These are phyloP conservation scores for Tetramorium alpestre DNA, from an alignment of 1,140 invertebrate genomes.

Conservation along the genomic window DNA sequence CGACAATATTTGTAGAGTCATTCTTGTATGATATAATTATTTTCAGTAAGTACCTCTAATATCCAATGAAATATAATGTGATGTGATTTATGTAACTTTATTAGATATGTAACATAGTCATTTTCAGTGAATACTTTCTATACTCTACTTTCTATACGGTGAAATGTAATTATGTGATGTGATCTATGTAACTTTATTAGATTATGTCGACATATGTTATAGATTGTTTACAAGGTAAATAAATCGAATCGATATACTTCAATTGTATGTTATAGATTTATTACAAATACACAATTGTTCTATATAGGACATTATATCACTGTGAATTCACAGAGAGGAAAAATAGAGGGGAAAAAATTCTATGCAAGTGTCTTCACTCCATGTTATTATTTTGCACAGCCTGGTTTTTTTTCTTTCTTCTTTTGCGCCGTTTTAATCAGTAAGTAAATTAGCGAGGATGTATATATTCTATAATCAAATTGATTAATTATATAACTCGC, in stretches of 20 bases:
- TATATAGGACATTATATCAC: slow-evolving; percentile 64
- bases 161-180: slow-evolving; percentile 11
- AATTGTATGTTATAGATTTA: slow-evolving; percentile 76
- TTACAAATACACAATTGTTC: slow-evolving; percentile 83
- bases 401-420: slow-evolving; percentile 26
- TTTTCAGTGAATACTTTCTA: slow-evolving; percentile 2
- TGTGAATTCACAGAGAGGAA: too few species aligned
- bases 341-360: not conserved
- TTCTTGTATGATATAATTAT: not conserved
- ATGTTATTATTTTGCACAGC: slow-evolving; percentile 37
- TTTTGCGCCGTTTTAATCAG: slow-evolving; percentile 11
- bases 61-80: not conserved
- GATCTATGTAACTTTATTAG: slow-evolving; percentile 19
- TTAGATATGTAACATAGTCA: slow-evolving; percentile 2
- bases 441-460: slow-evolving; percentile 18
- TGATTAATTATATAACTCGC: not conserved
- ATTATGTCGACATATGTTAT: slow-evolving; percentile 19
- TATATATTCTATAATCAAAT: slow-evolving; percentile 2
- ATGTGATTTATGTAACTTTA: slow-evolving; percentile 9
- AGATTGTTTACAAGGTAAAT: slow-evolving; percentile 50
- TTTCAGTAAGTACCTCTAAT: not conserved
- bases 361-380: not conserved
- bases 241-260: slow-evolving; percentile 13
- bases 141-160: not conserved
- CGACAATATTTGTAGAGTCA: slow-evolving; percentile 24